Percentiles rank a stretch among this genome's conserved stretches.
These are phyloP conservation scores for Papilio aristodemus DNA, from an alignment of 1,140 invertebrate species.

Conservation along the genomic window DNA sequence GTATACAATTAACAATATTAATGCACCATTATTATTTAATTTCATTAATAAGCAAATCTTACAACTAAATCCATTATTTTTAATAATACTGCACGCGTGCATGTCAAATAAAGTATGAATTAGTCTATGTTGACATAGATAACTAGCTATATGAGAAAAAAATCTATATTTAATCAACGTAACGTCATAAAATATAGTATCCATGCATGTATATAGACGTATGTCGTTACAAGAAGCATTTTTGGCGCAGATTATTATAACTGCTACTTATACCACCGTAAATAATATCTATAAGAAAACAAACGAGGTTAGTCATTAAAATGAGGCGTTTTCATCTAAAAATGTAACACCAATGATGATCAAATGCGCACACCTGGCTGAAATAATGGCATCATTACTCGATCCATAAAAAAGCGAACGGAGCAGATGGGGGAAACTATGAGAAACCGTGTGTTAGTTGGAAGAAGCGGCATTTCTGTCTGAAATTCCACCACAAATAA, in stretches of 20 bases:
- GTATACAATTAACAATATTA: conserved; percentile 40
- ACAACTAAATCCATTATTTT: conserved; percentile 42
- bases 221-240: conserved; percentile 7
- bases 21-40: conserved; percentile 49
- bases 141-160: conserved; percentile 47
- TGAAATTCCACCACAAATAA: conserved; percentile 10
- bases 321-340: conserved; percentile 29
- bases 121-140: conserved; percentile 71
- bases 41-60: conserved; percentile 47
- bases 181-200: conserved; percentile 34
- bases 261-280: background rate
- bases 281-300: conserved; percentile 17
- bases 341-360: conserved; percentile 41
- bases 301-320: conserved; percentile 7
- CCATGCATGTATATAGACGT: conserved; percentile 26
- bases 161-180: conserved; percentile 37
- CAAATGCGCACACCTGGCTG: conserved; percentile 49
- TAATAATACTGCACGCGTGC: conserved; percentile 72
- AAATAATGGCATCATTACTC: conserved; percentile 36
- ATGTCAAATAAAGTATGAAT: conserved; percentile 47
- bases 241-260: background rate
- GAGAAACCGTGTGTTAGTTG: conserved; percentile 34
- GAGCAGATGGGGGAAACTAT: conserved; percentile 22
- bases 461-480: conserved; percentile 25
- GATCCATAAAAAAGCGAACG: conserved; percentile 32